Evolutionary conservation across 2,888 invertebrate species (phyloP).

Genomic region (Hydroisotoma schaefferi): DNA sequence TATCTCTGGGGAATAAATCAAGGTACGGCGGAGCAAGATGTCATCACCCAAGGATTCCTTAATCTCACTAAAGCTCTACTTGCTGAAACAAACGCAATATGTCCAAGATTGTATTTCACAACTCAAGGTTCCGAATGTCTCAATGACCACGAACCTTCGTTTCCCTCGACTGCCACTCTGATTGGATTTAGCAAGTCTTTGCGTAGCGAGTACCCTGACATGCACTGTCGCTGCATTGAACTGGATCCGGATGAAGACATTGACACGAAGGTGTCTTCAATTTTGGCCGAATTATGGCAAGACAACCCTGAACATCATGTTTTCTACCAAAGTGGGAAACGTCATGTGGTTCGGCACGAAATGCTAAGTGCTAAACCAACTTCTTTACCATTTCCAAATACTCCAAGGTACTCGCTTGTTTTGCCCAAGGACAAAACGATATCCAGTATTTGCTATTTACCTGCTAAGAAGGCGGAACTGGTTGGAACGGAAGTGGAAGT

Average conservation of each 20-base stretch:
- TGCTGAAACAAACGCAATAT: constrained; percentile 21
- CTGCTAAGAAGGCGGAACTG: not conserved
- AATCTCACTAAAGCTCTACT: constrained; percentile 23
- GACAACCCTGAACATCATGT: constrained; percentile 30
- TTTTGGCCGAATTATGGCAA: constrained; percentile 31
- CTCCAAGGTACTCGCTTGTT: constrained; percentile 16
- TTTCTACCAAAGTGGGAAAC: constrained; percentile 16
- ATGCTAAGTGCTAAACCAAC: constrained; percentile 5
- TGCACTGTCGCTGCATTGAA: constrained; percentile 20
- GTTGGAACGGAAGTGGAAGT: constrained; percentile 14
- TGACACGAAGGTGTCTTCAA: constrained; percentile 7
- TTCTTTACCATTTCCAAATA: constrained; percentile 18
- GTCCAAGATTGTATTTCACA: constrained; percentile 16
- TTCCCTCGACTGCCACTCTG: constrained; percentile 6
- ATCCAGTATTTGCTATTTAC: constrained; percentile 9
- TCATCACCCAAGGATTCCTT: constrained; percentile 16
- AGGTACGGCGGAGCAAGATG: constrained; percentile 6
- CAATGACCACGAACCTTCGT: constrained; percentile 20
- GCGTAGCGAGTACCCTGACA: constrained; percentile 24
- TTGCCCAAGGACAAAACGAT: constrained; percentile 13
- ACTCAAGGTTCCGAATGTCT: constrained; percentile 24
- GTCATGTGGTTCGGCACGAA: constrained; percentile 18
- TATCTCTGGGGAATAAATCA: constrained; percentile 24
- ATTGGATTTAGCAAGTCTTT: constrained; percentile 26
- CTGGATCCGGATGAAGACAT: constrained; percentile 26